phyloP scores from a whole-genome alignment of 2,797 vertebrate genomes.

The Pangasius djambal region DNA sequence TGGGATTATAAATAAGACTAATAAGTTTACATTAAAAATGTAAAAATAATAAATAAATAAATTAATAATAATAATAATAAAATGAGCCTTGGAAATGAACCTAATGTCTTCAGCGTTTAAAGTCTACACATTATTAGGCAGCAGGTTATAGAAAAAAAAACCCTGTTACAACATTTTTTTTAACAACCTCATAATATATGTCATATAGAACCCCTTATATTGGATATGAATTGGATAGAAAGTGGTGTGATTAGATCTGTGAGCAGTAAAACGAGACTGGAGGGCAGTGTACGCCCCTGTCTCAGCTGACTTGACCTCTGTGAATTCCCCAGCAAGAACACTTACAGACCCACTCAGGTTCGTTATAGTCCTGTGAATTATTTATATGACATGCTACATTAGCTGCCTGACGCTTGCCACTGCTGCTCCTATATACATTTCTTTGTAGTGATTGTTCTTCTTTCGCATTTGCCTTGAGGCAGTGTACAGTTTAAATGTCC shows the following conservation, averaged over 20 bases:
- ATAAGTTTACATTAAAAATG: not conserved
- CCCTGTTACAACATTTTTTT: not conserved
- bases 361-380: constrained; percentile 40
- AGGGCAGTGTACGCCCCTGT: constrained; percentile 3
- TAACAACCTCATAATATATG: not conserved
- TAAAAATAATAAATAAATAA: not conserved
- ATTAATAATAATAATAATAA: not conserved
- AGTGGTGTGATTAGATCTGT: not conserved
- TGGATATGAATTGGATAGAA: not conserved
- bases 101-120: not conserved
- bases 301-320: constrained; percentile 1
- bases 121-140: not conserved
- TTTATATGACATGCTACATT: constrained; percentile 34
- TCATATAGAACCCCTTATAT: not conserved
- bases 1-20: not conserved
- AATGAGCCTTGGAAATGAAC: no score
- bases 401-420: not conserved
- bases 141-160: not conserved
- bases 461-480: not conserved
- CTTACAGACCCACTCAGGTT: not conserved
- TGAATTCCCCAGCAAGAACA: not conserved
- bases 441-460: constrained; percentile 9
- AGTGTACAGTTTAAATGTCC: not conserved
- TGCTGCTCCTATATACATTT: constrained; percentile 4
- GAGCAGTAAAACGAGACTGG: not conserved